phyloP scores from a whole-genome alignment of 1,140 invertebrate species.

The Hyles vespertilio region DNA sequence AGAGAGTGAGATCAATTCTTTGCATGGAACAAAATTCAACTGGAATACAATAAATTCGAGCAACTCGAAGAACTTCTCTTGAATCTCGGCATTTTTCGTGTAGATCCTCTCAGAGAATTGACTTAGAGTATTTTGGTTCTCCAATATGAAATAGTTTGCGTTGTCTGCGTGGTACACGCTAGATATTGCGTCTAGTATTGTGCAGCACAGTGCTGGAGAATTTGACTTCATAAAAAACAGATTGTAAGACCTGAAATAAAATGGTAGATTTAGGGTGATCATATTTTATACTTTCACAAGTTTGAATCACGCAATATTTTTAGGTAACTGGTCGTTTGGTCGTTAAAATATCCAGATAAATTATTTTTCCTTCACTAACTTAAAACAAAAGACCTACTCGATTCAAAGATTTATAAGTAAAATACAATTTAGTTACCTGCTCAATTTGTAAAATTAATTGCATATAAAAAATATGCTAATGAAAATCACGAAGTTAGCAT shows the following conservation, averaged over 20 bases:
- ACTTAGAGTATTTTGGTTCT: conserved; percentile 95
- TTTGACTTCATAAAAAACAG: conserved; percentile 94
- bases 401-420: not conserved
- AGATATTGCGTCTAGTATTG: conserved; percentile 96
- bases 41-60: conserved; percentile 98
- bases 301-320: too few relatives aligned
- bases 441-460: too few relatives aligned
- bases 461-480: too few relatives aligned
- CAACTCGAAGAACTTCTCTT: conserved; percentile 96
- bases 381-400: not conserved
- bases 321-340: too few relatives aligned
- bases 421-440: too few relatives aligned
- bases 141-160: conserved; percentile 99
- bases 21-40: conserved; percentile 98
- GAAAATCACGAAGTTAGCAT: too few relatives aligned
- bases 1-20: conserved; percentile 97
- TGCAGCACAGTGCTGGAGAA: conserved; percentile 89
- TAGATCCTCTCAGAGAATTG: conserved; percentile 98
- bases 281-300: too few relatives aligned
- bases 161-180: conserved; percentile 98
- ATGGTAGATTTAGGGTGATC: not conserved
- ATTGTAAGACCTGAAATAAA: conserved; percentile 89
- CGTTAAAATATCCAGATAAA: too few relatives aligned
- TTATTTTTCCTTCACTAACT: not conserved
- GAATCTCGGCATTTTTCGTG: conserved; percentile 92